These are phyloP conservation scores for Endotricha flammealis DNA, from an alignment of 2,888 invertebrate species.

Conservation along the genomic window DNA sequence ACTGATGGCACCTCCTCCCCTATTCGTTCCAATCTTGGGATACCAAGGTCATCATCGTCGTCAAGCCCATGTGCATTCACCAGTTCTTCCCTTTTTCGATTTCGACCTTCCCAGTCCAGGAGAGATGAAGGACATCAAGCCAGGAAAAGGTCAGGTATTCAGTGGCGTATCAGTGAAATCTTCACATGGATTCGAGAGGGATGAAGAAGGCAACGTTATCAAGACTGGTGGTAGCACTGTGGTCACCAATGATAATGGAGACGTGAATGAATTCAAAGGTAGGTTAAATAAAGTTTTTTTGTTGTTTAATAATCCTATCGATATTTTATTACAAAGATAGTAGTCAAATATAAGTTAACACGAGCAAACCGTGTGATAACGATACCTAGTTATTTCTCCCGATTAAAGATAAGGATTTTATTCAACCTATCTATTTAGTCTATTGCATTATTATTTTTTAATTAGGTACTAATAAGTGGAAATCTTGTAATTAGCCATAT, in stretches of 20 bases:
- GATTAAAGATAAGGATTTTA: too few species aligned
- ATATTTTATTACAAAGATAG: too few species aligned
- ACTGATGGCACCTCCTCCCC: slow-evolving; percentile 9
- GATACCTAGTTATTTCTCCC: too few species aligned
- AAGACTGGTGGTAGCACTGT: slow-evolving; percentile 29
- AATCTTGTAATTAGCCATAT: too few species aligned
- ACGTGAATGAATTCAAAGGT: slow-evolving; percentile 20
- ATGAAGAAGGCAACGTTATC: slow-evolving; percentile 30
- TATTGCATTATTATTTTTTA: too few species aligned
- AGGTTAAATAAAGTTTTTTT: too few species aligned
- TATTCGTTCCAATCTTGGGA: slow-evolving; percentile 9
- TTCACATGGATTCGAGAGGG: slow-evolving; percentile 17
- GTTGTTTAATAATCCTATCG: too few species aligned
- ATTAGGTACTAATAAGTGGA: too few species aligned
- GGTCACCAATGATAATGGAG: slow-evolving; percentile 31
- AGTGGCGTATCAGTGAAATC: slow-evolving; percentile 29
- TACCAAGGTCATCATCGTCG: slow-evolving; percentile 10
- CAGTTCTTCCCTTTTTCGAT: slow-evolving; percentile 12
- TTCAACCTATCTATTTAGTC: too few species aligned
- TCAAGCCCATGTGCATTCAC: slow-evolving; percentile 13
- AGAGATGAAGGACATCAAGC: slow-evolving; percentile 28
- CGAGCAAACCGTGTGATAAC: too few species aligned
- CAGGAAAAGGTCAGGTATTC: slow-evolving; percentile 27
- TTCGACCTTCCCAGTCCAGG: slow-evolving; percentile 23
- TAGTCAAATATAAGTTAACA: too few species aligned